Base-by-base conservation (phyloP, 1,140 invertebrate genomes). In the Diorhabda sublineata region DNA sequence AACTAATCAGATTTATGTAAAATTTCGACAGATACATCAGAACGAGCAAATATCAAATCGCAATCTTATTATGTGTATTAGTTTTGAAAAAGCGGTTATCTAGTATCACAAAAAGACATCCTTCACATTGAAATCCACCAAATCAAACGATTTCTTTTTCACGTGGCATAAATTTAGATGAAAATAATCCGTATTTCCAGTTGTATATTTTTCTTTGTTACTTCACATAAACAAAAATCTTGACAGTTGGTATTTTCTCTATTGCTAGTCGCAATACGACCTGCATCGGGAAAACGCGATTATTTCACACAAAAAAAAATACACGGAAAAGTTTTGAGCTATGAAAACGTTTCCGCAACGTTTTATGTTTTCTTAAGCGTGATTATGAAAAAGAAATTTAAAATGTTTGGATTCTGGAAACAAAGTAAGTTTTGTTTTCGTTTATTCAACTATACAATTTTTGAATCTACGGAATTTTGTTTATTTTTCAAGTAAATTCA, bases 141-240 rank as follows among this genome's bases (percentile, higher is more conserved):
- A 26, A 26, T 26, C 26, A 26, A 26, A 26, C 26, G 26, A 26
- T 26, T 26, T 26, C 26, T 26, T 26, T 61, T 63, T 11, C 3
- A 56, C n/a, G 42, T 6, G 45, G 45, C 45, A 56, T 65, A 65
- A 65, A 65, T 58, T 65, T 65, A 65, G 47, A 65, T 44, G 8
- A n/a, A 45, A 62, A 44, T 59, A 26, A 26, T 26, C 26, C 26
- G 6, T 60, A 62, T 62, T 62, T 62, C 61, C 6, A 42, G 43
- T 11, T 44, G 61, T 61, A 43, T 62, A 62, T 62, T 44, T 62
- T 62, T 62, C 44, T 62, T 44, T 45, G 44, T 44, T 41, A 44
- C 42, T 26, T 42, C 43, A 62, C 26, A 47, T 62, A 62, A 62
- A 62, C 61, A 44, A 11, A 11, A 62, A 6, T 62, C 61, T 45